Evolutionary conservation across 1,140 invertebrate species (phyloP).

Genomic region (Procambarus virginalis): DNA sequence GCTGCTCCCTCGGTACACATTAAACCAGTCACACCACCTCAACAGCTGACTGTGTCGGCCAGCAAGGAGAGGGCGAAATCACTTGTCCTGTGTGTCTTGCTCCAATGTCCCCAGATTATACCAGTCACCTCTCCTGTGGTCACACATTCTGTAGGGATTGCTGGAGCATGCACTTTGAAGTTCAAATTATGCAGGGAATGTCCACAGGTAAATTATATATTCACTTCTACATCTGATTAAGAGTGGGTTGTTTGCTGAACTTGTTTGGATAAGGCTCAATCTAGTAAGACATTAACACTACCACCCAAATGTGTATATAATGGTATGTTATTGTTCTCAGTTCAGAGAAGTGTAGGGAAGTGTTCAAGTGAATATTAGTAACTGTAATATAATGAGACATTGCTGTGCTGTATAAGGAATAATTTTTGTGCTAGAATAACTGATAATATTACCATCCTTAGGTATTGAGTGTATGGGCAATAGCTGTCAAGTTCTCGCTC

Average conservation of each 20-base stretch:
- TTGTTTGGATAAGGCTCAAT: background rate
- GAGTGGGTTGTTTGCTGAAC: background rate
- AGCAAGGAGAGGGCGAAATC: conserved; percentile 42
- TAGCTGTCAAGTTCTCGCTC: conserved; percentile 91
- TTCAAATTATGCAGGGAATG: conserved; percentile 92
- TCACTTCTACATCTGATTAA: background rate
- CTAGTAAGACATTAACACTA: background rate
- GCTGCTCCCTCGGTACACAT: conserved; percentile 86
- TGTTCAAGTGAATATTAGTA: too few species aligned
- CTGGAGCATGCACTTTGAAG: conserved; percentile 96
- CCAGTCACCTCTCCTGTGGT: conserved; percentile 88
- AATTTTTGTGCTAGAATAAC: background rate
- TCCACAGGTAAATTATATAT: conserved; percentile 79
- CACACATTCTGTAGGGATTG: conserved; percentile 96
- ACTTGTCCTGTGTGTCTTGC: conserved; percentile 81
- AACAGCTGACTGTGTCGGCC: conserved; percentile 65
- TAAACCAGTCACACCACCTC: conserved; percentile 79
- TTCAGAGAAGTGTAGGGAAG: too few species aligned
- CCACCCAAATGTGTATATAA: too few species aligned
- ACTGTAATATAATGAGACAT: too few species aligned
- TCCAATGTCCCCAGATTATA: conserved; percentile 78
- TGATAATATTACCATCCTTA: background rate
- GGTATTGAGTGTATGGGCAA: conserved; percentile 97
- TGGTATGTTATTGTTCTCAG: too few species aligned
- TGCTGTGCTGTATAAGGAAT: too few species aligned